Conservation (phyloP, 2,888 invertebrate genomes). For the Ypsolopha scabrella region DNA sequence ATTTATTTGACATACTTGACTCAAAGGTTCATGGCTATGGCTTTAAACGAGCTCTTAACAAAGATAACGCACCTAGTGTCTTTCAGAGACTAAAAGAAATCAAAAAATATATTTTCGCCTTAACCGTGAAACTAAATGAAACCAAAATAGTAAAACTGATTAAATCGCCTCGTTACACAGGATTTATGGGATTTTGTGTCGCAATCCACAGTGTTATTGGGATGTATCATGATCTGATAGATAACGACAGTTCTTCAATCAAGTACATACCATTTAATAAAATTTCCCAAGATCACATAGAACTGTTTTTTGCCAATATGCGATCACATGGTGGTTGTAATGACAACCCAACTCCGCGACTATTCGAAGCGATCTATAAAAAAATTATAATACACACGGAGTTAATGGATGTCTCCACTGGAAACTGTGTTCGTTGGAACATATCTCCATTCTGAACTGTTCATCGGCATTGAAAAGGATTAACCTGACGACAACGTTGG, state of each 20-base stretch:
- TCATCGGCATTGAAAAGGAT: not conserved
- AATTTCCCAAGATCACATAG: not conserved
- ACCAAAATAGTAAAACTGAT: not conserved
- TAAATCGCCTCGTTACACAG: not conserved
- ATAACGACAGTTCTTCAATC: not conserved
- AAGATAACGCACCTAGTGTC: too few species aligned
- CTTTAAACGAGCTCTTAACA: not conserved
- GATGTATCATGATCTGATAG: not conserved
- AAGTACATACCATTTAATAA: not conserved
- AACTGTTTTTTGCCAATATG: not conserved
- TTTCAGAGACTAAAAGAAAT: not conserved
- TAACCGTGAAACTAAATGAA: not conserved
- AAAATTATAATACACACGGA: not conserved
- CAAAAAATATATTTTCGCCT: not conserved
- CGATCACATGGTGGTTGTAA: not conserved
- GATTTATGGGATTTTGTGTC: not conserved
- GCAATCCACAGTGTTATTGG: not conserved
- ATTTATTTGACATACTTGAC: not conserved
- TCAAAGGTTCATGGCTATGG: not conserved
- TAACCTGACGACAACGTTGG: not conserved
- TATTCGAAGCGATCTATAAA: not conserved
- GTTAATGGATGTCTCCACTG: not conserved
- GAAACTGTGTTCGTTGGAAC: not conserved
- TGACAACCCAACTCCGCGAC: not conserved
- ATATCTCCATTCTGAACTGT: not conserved